Evolutionary conservation across 2,888 invertebrate species (phyloP), one percentile per base, ranked within the genome.

Genomic region (Strigamia maritima): DNA sequence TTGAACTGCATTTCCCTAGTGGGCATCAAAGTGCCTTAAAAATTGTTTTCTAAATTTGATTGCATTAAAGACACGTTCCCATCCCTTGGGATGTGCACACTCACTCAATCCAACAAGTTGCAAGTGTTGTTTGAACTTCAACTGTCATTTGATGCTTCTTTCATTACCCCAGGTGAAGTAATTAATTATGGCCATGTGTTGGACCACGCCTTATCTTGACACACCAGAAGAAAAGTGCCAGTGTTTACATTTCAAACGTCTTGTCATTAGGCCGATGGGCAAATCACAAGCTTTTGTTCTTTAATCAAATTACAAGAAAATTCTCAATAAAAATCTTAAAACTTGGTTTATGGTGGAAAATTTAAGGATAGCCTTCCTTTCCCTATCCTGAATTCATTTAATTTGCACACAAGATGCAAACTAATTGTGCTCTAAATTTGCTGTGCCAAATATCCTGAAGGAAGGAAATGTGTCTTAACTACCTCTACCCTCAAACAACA

Each of bases 361-460:
- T 4, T 4, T 7, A 31, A 35, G 7, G n/a, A n/a, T n/a, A n/a
- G n/a, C n/a, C n/a, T n/a, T n/a, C n/a, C n/a, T n/a, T n/a, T n/a
- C 1, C 19, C 60, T 22, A 22, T 12, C 3, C 60, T 4, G 22
- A 65, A 65, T 65, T 65, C 60, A 65, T 65, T 65, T 65, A 65
- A 65, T 65, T 65, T 65, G 60, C 60, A 19, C 60, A 19, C 60
- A 65, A 12, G 76, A 76, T 76, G 35, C 31, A 77, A 77, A 60
- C 54, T 77, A 77, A 77, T 77, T 77, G 77, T 77, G 77, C 54
- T 60, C n/a, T 40, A 77, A 77, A 77, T 77, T 77, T 60, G 77
- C 60, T 76, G 35, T 76, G 76, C 40, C 76, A 26, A 76, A 76
- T 76, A 44, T 40, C 76, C 76, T 40, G 14, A 40, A 40, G 76